Percentiles rank a stretch among this genome's conserved stretches.
Evolutionary conservation across 2,888 invertebrate species (phyloP).

Genomic region (Andrena praecox): DNA sequence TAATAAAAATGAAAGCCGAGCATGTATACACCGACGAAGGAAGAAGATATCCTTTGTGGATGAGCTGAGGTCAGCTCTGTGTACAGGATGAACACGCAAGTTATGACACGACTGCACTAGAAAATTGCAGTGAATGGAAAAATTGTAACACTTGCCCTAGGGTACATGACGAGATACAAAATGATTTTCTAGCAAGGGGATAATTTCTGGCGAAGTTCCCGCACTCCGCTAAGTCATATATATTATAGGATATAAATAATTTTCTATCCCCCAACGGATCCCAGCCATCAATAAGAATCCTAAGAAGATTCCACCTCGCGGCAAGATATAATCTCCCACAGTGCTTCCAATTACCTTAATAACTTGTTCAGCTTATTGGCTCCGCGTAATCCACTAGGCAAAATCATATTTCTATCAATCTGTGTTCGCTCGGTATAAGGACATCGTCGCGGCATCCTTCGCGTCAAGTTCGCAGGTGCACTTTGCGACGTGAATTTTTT

Average conservation of each 20-base stretch:
- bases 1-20: constrained; percentile 63
- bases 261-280: no score
- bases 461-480: neutral
- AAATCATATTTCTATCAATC: constrained; percentile 9
- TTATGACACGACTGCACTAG: no score
- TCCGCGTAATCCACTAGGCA: constrained; percentile 1
- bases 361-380: constrained; percentile 19
- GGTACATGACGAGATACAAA: neutral
- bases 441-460: neutral
- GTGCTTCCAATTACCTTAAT: constrained; percentile 30
- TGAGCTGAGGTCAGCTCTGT: neutral
- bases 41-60: constrained; percentile 11
- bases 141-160: constrained; percentile 6
- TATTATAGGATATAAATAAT: no score
- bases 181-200: neutral
- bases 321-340: neutral
- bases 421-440: no score
- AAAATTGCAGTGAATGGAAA: neutral
- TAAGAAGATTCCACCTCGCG: no score
- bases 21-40: constrained; percentile 11
- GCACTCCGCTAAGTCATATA: no score
- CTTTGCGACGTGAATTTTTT: neutral
- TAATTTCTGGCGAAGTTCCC: neutral
- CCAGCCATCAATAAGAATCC: no score
- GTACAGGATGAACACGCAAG: neutral